Base-by-base conservation (phyloP, 2,888 invertebrate genomes). In the Hyalella azteca region DNA sequence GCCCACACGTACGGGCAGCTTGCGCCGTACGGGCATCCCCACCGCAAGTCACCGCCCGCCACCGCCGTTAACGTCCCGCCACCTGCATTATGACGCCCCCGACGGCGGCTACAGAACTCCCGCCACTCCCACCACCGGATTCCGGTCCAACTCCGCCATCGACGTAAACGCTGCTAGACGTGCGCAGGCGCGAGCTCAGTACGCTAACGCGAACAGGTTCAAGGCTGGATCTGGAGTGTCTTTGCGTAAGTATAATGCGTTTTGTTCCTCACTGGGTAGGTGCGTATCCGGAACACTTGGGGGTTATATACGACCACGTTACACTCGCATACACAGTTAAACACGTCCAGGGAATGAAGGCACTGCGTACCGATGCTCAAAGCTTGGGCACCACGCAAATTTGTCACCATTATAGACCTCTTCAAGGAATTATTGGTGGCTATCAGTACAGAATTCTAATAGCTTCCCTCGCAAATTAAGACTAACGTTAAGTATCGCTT, bases 131-230 rank as follows among this genome's bases (percentile, higher is more conserved):
- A 85, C 86, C 54, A 85, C 86, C 81, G 86, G 86, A 60, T 86
- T 88, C 84, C 89, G 97, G 85, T 96, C 97, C 78, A 94, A 94
- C 87, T 97, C 96, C 78, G 97, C 97, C 60, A 94, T 97, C 86
- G 97, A 98, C 90, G 91, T 96, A 85, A 95, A 95, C 87, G 95
- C 96, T 48, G 96, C 93, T 45, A 94, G 95, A 88, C 90, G 96
- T 73, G 96, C 96, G 48, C 86, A 83, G 84, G 94, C 93, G 0
- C 90, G 95, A 50, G 93, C 94, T 48, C 92, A 94, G 86, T 95
- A 95, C 89, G 93, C 94, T 77, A 92, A 93, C 86, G 91, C 94
- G 89, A 92, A 92, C 83, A 90, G 95, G 76, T 92, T 93, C 86
- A 94, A 94, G 90, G 90, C 92, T 85, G 90, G 90, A 87, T 89